These are phyloP conservation scores for Chelonia mydas DNA, from an alignment of 2,797 vertebrate genomes.

Conservation along the genomic window DNA sequence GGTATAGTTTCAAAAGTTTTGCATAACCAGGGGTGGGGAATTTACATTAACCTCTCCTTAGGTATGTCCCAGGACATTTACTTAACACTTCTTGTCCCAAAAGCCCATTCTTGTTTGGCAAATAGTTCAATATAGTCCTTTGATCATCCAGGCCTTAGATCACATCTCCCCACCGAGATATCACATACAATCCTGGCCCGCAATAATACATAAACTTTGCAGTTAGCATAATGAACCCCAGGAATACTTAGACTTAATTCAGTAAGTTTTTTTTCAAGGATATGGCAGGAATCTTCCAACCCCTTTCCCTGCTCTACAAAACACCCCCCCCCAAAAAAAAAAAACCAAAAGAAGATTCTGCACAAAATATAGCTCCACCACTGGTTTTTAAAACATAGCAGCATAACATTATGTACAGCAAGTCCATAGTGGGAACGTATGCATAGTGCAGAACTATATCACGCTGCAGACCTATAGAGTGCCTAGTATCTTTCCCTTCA, in stretches of 20 bases:
- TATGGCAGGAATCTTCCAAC: background rate
- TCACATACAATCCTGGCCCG: background rate
- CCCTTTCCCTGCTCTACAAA: background rate
- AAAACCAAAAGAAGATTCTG: background rate
- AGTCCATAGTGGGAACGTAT: rapidly evolving
- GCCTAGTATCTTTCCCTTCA: background rate
- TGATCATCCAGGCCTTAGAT: background rate
- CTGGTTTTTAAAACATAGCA: background rate
- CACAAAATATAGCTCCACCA: background rate
- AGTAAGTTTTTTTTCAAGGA: background rate
- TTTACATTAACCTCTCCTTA: no score
- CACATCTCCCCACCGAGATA: background rate
- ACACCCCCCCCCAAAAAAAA: background rate
- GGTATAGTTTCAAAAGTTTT: no score
- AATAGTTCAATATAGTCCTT: no score
- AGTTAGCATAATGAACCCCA: background rate
- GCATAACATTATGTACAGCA: background rate
- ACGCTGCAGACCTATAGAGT: background rate
- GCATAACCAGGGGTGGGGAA: no score
- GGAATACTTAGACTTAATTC: background rate
- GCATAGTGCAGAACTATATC: background rate
- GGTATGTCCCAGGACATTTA: no score
- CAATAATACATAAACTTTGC: background rate
- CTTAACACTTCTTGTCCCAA: no score
- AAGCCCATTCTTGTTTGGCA: no score